Conservation (phyloP, 1,140 invertebrate genomes). For the Trigoniulus corallinus region DNA sequence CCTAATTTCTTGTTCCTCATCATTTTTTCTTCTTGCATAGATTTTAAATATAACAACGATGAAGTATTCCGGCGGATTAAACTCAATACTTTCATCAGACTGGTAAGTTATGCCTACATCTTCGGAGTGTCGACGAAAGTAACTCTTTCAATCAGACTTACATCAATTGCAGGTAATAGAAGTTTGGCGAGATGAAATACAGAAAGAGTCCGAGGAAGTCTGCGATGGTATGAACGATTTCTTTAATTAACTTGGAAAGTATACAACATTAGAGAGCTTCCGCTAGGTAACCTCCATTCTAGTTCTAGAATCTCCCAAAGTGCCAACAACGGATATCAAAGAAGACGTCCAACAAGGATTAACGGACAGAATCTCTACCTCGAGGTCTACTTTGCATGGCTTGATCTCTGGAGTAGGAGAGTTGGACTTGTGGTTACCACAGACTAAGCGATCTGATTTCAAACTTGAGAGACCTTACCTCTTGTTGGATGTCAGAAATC, state of each 20-base stretch:
- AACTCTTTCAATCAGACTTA: conserved; percentile 1
- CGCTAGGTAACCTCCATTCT: no score
- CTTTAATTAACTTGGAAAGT: background rate
- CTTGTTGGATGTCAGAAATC: conserved; percentile 32
- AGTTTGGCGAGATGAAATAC: background rate
- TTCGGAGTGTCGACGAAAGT: conserved; percentile 2
- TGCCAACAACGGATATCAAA: background rate
- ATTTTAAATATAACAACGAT: conserved; percentile 17
- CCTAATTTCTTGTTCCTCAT: no score
- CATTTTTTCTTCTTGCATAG: background rate
- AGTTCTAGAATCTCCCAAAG: no score
- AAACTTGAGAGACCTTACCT: conserved; percentile 25
- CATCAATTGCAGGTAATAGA: background rate
- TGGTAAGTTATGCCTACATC: conserved; percentile 16
- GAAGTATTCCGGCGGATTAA: conserved; percentile 36
- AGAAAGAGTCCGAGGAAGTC: background rate
- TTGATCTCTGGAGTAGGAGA: conserved; percentile 28
- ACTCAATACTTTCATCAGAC: conserved; percentile 30
- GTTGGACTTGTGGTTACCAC: conserved; percentile 19
- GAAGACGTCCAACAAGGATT: background rate
- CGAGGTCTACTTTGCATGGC: conserved; percentile 9
- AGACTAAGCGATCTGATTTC: conserved; percentile 1
- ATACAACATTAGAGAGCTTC: no score
- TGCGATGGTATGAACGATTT: background rate
- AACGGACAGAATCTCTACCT: conserved; percentile 3